Base-by-base conservation (phyloP, 2,797 vertebrate genomes). In the Cirrhinus mrigala region DNA sequence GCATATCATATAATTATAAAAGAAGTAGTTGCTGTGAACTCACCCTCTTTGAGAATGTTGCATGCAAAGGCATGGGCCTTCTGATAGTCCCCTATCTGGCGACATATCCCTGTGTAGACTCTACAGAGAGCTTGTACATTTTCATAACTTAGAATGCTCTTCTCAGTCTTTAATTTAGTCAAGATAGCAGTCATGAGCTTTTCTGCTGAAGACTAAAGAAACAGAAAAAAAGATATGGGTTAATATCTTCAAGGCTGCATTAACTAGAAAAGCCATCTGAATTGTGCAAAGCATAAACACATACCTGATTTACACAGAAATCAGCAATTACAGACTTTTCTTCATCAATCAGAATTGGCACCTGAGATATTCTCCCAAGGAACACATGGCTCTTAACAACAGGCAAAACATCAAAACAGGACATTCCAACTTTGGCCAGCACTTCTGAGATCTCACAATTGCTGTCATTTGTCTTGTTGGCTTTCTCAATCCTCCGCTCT, bases 41-140 rank as follows among this genome's bases (percentile, higher is more conserved):
- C 84, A 99, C 98, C 97, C 96, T 99, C 97, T 89, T 94, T 95
- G 12, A 99, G 96, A 6, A 99, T 90, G 86, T 93, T 96, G 84
- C 97, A 98, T 82, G 96, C 97, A 79, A 99, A 93, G 22, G 97
- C 87, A 15, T 95, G 97, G 6, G 96, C 97, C 89, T 95, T 96
- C 88, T 97, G 97, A 91, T 96, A 86, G 88, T 97, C 96, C 79
- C 94, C 93, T 12, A 93, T 90, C 77, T 98, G 97, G 64, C 96
- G 96, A 89, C 98, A 99, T 85, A 98, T 86, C 6, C 96, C 98
- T 9, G 93, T 93, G 81, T 99, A 98, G 50, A 99, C 96, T 90
- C 98, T 95, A 87, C 97, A 99, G 0, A 98, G 94, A 44, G 97
- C 96, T 50, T 99, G 98, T 48, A 90, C 87, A 83, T 95, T 92